Percentiles rank a stretch among this genome's conserved stretches.
These are phyloP conservation scores for Drosophila bocqueti DNA, from an alignment of 1,140 invertebrate genomes.

Conservation along the genomic window DNA sequence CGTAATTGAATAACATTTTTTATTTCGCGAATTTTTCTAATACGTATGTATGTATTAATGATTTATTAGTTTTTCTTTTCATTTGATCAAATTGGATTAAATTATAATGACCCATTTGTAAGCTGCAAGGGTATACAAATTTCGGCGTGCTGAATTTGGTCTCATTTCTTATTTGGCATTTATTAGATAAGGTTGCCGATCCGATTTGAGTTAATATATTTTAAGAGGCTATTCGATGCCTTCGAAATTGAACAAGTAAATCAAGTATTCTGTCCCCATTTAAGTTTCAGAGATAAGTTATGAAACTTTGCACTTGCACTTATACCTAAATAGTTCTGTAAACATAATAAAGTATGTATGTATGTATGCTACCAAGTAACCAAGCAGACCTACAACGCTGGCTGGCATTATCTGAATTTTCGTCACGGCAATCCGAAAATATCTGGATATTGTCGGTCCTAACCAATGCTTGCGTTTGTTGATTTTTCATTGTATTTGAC, in stretches of 20 bases:
- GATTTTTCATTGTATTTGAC: constrained; percentile 5
- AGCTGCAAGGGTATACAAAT: too few species aligned
- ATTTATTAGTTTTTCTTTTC: too few species aligned
- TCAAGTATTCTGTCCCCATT: neutral
- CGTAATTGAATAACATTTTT: too few species aligned
- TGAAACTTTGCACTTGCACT: neutral
- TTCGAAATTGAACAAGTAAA: neutral
- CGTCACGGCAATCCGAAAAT: constrained; percentile 45
- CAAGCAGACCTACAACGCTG: neutral
- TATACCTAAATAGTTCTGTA: neutral
- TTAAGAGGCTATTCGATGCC: neutral
- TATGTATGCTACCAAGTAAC: neutral
- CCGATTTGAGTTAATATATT: neutral
- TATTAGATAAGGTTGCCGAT: neutral
- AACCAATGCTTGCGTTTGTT: constrained; percentile 31
- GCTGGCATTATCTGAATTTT: constrained; percentile 2
- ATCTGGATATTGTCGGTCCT: constrained; percentile 58
- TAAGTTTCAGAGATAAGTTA: neutral
- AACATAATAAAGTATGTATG: neutral
- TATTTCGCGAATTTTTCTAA: too few species aligned
- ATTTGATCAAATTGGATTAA: too few species aligned
- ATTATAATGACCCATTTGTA: too few species aligned
- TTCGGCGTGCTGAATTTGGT: too few species aligned
- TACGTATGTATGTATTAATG: too few species aligned
- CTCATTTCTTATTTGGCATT: neutral